Base-by-base conservation (phyloP, 2,888 invertebrate genomes). In the Nemurella pictetii region DNA sequence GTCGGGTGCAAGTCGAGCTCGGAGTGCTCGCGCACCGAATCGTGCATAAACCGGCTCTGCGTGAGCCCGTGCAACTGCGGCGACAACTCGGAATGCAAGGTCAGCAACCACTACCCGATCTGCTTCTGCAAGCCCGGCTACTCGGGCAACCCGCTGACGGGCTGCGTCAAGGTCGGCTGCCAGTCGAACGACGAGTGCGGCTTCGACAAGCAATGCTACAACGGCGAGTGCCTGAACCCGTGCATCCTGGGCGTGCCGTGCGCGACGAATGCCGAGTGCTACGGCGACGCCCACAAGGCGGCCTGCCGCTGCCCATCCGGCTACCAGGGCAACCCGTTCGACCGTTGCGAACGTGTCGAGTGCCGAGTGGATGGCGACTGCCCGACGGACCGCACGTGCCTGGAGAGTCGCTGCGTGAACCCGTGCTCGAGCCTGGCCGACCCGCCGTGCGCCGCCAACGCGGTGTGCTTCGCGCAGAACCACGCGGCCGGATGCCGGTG, bases 51-150 rank as follows among this genome's bases (percentile, higher is more conserved):
- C 88, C 92, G 93, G 55, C 92, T 93, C 27, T 97, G 97, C 89
- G 93, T 95, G 12, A 95, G 94, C 89, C 97, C 97, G 0, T 97
- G 97, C 89, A 95, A 95, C 88, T 97, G 97, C 88, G 97, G 97
- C 81, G 92, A 93, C 0, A 94, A 96, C 89, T 94, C 97, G 4
- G 95, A 96, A 87, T 98, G 98, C 89, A 92, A 92, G 85, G 96
- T 97, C 15, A 91, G 93, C 84, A 94, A 96, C 90, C 97, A 98
- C 89, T 96, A 96, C 90, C 96, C 97, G 25, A 94, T 95, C 25
- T 98, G 97, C 89, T 94, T 93, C 88, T 98, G 97, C 89, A 93
- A 93, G 88, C 93, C 94, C 72, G 96, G 96, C 83, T 97, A 94
- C 90, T 96, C 96, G 74, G 97, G 97, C 89, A 96, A 96, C 90